A percentile compares a stretch with the other conserved stretches of the same genome.
Conservation (phyloP, 2,888 invertebrate species). For the Aproaerema taeniolella region DNA sequence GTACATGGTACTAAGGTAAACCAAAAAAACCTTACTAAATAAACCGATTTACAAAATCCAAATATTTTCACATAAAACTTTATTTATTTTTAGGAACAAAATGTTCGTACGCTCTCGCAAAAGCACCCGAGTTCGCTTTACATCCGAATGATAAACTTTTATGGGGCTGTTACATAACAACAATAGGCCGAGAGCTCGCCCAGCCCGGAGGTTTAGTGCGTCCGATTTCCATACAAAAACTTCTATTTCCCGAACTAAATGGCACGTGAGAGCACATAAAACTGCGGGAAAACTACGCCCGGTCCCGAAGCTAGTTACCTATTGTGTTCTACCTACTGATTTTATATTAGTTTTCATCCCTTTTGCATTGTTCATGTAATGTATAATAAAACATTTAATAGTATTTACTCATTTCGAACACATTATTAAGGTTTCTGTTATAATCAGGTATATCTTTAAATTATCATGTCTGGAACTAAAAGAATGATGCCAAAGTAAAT, state of each 20-base stretch:
- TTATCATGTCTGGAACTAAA: no score
- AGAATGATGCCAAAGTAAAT: no score
- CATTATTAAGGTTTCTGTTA: neutral
- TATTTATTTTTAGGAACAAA: conserved; percentile 3
- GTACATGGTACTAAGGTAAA: no score
- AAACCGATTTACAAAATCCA: no score
- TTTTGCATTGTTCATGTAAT: neutral
- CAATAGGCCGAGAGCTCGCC: conserved; percentile 58
- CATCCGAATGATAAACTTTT: conserved; percentile 68
- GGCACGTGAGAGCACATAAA: conserved; percentile 75
- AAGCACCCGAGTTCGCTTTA: conserved; percentile 43
- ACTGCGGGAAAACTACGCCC: conserved; percentile 63
- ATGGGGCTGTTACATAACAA: conserved; percentile 62
- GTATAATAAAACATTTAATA: no score
- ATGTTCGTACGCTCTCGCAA: conserved; percentile 24
- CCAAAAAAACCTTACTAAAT: no score
- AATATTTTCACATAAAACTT: no score
- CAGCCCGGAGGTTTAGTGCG: conserved; percentile 58
- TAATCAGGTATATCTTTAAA: neutral
- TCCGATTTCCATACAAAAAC: conserved; percentile 76
- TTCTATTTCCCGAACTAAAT: conserved; percentile 75
- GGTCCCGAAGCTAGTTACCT: conserved; percentile 29
- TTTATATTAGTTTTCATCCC: conserved; percentile 34
- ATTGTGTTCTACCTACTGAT: conserved; percentile 37
- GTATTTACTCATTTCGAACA: neutral